These are phyloP conservation scores for Elephantulus edwardii DNA, from an alignment of 2,113 vertebrate species.

Conservation along the genomic window DNA sequence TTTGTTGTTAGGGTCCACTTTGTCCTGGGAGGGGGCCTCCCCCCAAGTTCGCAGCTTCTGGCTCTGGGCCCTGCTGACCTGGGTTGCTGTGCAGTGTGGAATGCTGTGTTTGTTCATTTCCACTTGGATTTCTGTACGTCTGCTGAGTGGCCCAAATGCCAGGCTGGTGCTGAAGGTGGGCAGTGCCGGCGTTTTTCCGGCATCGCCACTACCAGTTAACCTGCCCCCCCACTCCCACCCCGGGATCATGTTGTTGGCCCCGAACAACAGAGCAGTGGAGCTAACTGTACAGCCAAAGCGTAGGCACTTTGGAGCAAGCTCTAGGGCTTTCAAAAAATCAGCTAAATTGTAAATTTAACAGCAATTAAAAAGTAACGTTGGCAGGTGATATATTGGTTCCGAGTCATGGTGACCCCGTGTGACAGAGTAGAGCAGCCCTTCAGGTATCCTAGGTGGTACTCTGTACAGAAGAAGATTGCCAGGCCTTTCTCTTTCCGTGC, in stretches of 20 bases:
- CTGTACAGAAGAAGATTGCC: too few species aligned
- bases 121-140: background rate
- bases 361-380: background rate
- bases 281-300: background rate
- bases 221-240: too few species aligned
- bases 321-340: background rate
- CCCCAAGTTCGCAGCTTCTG: background rate
- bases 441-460: background rate
- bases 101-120: background rate
- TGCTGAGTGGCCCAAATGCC: background rate
- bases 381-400: background rate
- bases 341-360: background rate
- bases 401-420: background rate
- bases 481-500: too few species aligned
- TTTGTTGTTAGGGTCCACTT: background rate
- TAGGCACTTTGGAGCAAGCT: background rate
- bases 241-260: too few species aligned
- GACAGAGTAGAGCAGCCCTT: background rate
- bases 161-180: background rate
- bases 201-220: rapidly evolving
- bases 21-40: background rate
- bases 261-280: background rate
- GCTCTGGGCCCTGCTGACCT: too few species aligned
- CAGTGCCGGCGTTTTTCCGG: background rate
- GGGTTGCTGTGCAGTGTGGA: rapidly evolving